Evolutionary conservation across 1,140 invertebrate species (phyloP), one percentile per base, ranked within the genome.

Genomic region (Ceratina australensis): DNA sequence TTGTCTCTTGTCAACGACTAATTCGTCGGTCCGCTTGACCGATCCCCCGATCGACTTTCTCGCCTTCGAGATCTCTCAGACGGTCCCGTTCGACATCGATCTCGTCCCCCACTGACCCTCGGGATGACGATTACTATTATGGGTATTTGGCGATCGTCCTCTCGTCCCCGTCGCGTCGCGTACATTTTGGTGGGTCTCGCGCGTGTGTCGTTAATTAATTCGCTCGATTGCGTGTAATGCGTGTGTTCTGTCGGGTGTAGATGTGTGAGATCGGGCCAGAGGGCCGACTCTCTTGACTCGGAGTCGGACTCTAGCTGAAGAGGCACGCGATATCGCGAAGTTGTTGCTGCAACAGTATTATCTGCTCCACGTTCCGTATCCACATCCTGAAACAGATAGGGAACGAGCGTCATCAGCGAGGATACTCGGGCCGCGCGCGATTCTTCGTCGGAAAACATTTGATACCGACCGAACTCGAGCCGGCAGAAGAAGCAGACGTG

Each of bases 401-500:
- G 1, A 2, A 63, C 80, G 57, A 42, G 4, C 63, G n/a, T 16
- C 13, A 15, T 75, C 18, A 78, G 33, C 0, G 16, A 1, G 2
- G 0, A 15, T 28, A 16, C 52, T 16, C 5, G 52, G 5, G 1
- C 4, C 8, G 52, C 4, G 15, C n/a, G 13, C 7, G 16, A n/a
- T n/a, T 54, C 2, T 8, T 42, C 5, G 33, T 42, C 33, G 5
- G 33, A 42, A 42, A 10, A 42, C 5, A 10, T 5, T 10, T 42
- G 33, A 42, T 86, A 90, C 90, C 90, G 84, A 92, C 91, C 90
- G 91, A 84, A 90, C 89, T 87, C 88, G 90, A 87, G 90, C 88
- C 88, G 89, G 88, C 84, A 90, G 84, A 89, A 91, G 89, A 87
- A 87, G 87, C 85, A 89, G 86, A 87, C 89, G 90, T 91, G 90